phyloP scores from a whole-genome alignment of 2,113 vertebrate genomes.

The Ornithorhynchus anatinus region DNA sequence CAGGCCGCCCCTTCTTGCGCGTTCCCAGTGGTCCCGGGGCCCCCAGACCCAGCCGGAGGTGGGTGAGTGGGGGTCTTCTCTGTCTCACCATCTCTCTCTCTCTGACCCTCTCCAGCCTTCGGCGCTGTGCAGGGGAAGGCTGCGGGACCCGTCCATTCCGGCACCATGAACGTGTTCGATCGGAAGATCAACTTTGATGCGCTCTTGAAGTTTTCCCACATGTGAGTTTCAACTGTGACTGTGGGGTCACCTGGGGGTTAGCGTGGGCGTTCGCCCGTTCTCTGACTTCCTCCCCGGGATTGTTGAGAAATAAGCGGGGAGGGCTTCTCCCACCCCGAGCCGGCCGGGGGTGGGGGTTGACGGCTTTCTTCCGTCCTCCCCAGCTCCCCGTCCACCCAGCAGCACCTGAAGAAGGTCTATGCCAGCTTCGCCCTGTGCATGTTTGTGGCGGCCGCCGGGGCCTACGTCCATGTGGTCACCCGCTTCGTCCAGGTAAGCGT shows the following conservation, averaged over 20 bases:
- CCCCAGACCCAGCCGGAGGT: too few species aligned
- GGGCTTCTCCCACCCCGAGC: too few species aligned
- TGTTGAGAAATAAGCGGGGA: too few species aligned
- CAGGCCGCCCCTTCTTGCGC: too few species aligned
- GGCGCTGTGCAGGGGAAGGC: slow-evolving; percentile 12
- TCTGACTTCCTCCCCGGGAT: too few species aligned
- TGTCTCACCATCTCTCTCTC: not conserved
- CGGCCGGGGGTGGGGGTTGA: slow-evolving; percentile 13
- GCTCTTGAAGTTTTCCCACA: slow-evolving; percentile 92
- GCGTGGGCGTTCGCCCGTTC: too few species aligned
- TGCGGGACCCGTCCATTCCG: slow-evolving; percentile 3
- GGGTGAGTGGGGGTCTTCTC: too few species aligned
- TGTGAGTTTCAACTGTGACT: slow-evolving; percentile 73
- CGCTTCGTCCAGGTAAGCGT: slow-evolving; percentile 86
- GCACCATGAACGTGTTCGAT: slow-evolving; percentile 90
- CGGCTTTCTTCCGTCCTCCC: not conserved
- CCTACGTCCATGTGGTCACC: slow-evolving; percentile 86
- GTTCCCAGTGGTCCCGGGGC: too few species aligned
- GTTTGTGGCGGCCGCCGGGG: slow-evolving; percentile 85
- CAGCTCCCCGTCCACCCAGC: slow-evolving; percentile 91
- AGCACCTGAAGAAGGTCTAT: slow-evolving; percentile 96
- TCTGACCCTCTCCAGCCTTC: not conserved
- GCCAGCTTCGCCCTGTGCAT: slow-evolving; percentile 89
- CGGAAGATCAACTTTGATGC: slow-evolving; percentile 90
- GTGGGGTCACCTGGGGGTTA: not conserved